These are phyloP conservation scores for Myrmophylax atrothorax DNA, from an alignment of 2,113 vertebrate genomes.

Conservation along the genomic window DNA sequence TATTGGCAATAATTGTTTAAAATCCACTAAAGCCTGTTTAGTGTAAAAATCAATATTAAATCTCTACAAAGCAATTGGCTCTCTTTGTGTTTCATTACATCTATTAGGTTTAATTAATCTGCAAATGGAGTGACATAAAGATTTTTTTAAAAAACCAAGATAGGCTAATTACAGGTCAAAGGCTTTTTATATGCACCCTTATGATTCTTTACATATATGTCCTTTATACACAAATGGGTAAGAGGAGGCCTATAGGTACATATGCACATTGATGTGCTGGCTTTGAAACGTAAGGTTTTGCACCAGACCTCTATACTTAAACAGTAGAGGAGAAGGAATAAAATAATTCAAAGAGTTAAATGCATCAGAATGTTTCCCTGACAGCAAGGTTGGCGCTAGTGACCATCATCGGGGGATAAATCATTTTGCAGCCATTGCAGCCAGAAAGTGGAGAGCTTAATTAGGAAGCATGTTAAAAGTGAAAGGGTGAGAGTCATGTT, in stretches of 20 bases:
- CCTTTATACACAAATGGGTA: background rate
- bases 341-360: slow-evolving; percentile 26
- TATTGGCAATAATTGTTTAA: slow-evolving; percentile 2
- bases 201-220: accelerated
- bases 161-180: slow-evolving; percentile 45
- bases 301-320: background rate
- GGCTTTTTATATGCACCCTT: background rate
- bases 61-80: background rate
- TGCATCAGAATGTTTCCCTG: background rate
- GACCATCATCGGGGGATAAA: slow-evolving; percentile 61
- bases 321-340: background rate
- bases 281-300: background rate
- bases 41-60: background rate
- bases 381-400: slow-evolving; percentile 43
- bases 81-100: slow-evolving; percentile 32
- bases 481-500: slow-evolving; percentile 70
- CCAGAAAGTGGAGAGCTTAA: slow-evolving; percentile 70
- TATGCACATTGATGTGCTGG: background rate
- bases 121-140: slow-evolving; percentile 42
- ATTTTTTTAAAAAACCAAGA: background rate
- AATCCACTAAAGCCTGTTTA: background rate
- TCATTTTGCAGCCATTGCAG: slow-evolving; percentile 51
- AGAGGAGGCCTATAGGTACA: background rate
- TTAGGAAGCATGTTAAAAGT: slow-evolving; percentile 72
- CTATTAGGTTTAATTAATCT: slow-evolving; percentile 63